Conservation (phyloP, 2,113 vertebrate genomes). For the Henicopernis longicauda region DNA sequence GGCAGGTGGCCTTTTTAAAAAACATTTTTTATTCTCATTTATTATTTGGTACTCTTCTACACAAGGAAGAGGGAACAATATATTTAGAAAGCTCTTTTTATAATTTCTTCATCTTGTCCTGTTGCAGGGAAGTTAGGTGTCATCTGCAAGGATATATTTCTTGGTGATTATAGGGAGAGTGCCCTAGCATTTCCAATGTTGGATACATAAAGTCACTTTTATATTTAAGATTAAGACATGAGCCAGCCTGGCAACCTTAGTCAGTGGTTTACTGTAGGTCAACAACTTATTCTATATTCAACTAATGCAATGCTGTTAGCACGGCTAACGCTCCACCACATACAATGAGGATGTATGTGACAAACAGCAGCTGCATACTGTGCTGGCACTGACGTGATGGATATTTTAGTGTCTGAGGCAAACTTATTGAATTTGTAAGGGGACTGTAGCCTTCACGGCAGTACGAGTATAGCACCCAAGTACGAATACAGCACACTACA, state of each 20-base stretch:
- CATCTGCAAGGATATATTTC: not conserved
- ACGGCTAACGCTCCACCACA: fast-evolving
- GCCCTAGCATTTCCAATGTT: not conserved
- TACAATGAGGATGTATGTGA: not conserved
- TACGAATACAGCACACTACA: not conserved
- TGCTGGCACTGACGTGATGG: not conserved
- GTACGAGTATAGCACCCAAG: not conserved
- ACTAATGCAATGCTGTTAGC: not conserved
- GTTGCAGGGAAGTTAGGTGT: not conserved
- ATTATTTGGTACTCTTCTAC: not conserved
- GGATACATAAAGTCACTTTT: not conserved
- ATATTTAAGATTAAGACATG: not conserved
- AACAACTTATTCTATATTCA: not conserved
- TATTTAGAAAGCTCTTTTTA: not conserved
- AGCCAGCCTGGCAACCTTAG: not conserved
- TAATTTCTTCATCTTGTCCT: not conserved
- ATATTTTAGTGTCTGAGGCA: not conserved
- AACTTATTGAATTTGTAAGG: not conserved
- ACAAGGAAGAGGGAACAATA: not conserved
- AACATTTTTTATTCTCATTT: not conserved
- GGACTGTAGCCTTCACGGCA: not conserved
- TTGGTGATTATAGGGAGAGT: not conserved
- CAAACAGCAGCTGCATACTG: not conserved
- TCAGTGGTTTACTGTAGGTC: not conserved
- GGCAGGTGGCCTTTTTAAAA: not conserved